Base-by-base conservation (phyloP, 1,140 invertebrate species). In the Bombus picipes region DNA sequence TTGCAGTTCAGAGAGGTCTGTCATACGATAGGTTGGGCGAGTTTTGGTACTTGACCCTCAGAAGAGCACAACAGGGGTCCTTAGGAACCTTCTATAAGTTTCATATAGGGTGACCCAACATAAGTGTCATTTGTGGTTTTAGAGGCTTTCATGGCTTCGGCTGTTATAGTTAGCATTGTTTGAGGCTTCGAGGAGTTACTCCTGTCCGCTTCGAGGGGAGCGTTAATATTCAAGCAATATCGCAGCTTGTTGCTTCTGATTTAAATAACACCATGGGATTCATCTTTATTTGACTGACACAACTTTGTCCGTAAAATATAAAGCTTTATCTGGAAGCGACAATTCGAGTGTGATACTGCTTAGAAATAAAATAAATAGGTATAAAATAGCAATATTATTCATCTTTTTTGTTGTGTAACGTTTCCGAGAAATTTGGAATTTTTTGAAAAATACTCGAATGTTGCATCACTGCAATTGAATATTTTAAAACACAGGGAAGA, bases 121-220 rank as follows among this genome's bases (percentile, higher is more conserved):
- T 41, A 77, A 77, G 75, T 77, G 75, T 41, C 75, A 77, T 77
- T 77, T 62, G 75, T 25, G 75, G 75, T 65, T 77, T 77, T 41
- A 32, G 18, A 77, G 34, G 57, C 57, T 77, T 62, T 62, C 57
- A 65, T 41, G 18, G 37, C 22, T 25, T 25, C 10, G 75, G 75
- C 9, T 53, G 72, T 74, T 25, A 34, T 53, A 25, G 41, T 34
- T 74, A 13, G 73, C 32, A 75, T 53, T 53, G 73, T 53, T 53
- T 6, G 73, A 25, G 41, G 73, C 5, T 53, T 75, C 73, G 2
- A 32, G 39, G 43, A 47, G 32, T 73, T 47, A 73, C 28, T 73
- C n/a, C 6, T 53, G 22, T 34, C 73, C 43, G 34, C 15, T 75
- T 53, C 8, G 3, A 34, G 13, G 73, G 43, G 73, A 4, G 18